Evolutionary conservation across 1,140 invertebrate species (phyloP).

Genomic region (Drosophila teissieri): DNA sequence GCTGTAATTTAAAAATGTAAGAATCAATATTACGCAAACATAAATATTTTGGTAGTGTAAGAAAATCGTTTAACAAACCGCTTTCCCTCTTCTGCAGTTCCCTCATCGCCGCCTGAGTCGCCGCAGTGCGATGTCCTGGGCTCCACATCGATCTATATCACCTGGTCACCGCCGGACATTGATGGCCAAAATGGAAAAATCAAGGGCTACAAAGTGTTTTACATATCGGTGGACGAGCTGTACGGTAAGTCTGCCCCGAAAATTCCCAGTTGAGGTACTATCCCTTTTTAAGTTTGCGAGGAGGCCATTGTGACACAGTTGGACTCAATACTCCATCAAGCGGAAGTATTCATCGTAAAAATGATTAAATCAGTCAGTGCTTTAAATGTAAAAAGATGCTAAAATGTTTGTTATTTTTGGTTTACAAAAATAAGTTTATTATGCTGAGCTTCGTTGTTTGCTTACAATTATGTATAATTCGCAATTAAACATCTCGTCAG

Average conservation of each 20-base stretch:
- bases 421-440: too few relatives aligned
- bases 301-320: too few relatives aligned
- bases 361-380: too few relatives aligned
- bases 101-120: slow-evolving; percentile 91
- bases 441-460: too few relatives aligned
- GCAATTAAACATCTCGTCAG: slow-evolving; percentile 29
- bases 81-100: slow-evolving; percentile 86
- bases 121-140: slow-evolving; percentile 91
- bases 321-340: too few relatives aligned
- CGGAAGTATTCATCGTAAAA: too few relatives aligned
- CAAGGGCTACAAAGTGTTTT: slow-evolving; percentile 94
- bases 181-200: slow-evolving; percentile 94
- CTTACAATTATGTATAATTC: neutral
- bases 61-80: slow-evolving; percentile 68
- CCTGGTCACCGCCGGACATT: slow-evolving; percentile 93
- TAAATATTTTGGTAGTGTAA: neutral
- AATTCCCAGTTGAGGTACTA: neutral
- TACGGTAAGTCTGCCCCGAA: slow-evolving; percentile 86
- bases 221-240: slow-evolving; percentile 89
- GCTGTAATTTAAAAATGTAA: too few relatives aligned
- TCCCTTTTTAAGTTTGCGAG: neutral
- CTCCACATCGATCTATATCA: slow-evolving; percentile 93
- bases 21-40: too few relatives aligned
- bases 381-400: too few relatives aligned
- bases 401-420: too few relatives aligned